Evolutionary conservation across 2,113 vertebrate species (phyloP), one percentile per base, ranked within the genome.

Genomic region (Paraplagusia blochii): DNA sequence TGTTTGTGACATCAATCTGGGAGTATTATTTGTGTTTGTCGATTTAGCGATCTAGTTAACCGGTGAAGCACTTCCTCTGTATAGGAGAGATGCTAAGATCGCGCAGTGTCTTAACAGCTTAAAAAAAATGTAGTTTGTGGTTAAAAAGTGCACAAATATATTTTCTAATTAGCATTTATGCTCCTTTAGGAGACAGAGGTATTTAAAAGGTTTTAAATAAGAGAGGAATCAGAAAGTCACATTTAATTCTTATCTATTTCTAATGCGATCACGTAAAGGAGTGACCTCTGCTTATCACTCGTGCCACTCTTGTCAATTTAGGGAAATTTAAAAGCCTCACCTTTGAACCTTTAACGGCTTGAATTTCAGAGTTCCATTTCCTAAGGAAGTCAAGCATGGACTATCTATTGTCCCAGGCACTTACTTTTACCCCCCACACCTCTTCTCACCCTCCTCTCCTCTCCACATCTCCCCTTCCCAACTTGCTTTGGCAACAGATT

Each of bases 301-400:
- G 68, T 47, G 68, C 44, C 69, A 51, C 59, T 63, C 59, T n/a
- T 63, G 77, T 79, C 74, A 58, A 50, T 60, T 74, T 61, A 74
- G 9, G 48, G 66, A 71, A 58, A 81, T 70, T 14, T 73, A 72
- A 29, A 63, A 63, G 47, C 42, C 66, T 83, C 50, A 81, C 86
- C 81, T 86, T 76, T 86, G 77, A 54, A 52, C 75, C 56, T 45
- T 72, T 68, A 76, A 83, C 87, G 71, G 63, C 29, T 43, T 12
- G 47, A 58, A 65, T 77, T 40, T 36, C 51, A 83, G 68, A 62
- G 63, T 74, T 61, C 75, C 54, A 82, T 79, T 85, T 86, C 68
- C 81, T 76, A 22, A 69, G 71, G 69, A 86, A 89, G 76, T 69
- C 74, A 79, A 83, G 75, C 76, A 78, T 66, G 48, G 52, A 66